Base-by-base conservation (phyloP, 2,797 vertebrate species). In the Propithecus perrieri region DNA sequence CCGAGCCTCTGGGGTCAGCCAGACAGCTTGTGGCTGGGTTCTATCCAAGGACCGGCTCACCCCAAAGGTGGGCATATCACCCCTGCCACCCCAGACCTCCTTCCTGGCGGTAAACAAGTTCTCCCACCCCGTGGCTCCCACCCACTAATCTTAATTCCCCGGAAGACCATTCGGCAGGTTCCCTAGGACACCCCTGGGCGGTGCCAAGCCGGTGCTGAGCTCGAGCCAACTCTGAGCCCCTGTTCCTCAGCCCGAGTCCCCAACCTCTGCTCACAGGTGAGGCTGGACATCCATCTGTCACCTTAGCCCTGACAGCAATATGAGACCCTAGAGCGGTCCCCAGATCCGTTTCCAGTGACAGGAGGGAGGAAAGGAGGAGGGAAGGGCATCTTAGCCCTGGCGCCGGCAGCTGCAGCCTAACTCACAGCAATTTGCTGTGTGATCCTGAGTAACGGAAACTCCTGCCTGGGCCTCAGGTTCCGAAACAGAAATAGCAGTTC, bases 141-240 rank as follows among this genome's bases (percentile, higher is more conserved):
- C 50, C 38, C 24, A 1, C 22, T 24, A 20, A 48, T 30, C 50
- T 20, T 3, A 1, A 4, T n/a, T 57, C 7, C 46, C 85, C 24
- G 0, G 14, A 17, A 41, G 43, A 35, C 17, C 78, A 4, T 0
- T 0, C 9, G 17, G 11, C 55, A 2, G 12, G 50, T 18, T 67
- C 46, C 48, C 74, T 14, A 6, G 28, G 38, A 33, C 13, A 20
- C 6, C 33, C 4, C 57, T 1, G 0, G 26, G 9, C 4, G 26
- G 10, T 6, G 9, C 46, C 5, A 2, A 41, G 13, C 61, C 8
- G 5, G 41, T 65, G 33, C 63, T 65, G 20, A 33, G 15, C 24
- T 18, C n/a, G 10, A 41, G 61, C 13, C 50, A 0, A 28, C 87
- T 35, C 35, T 17, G 18, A 38, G 50, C n/a, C 30, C 43, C 43